phyloP scores from a whole-genome alignment of 2,113 vertebrate species.

The Cepphus grylle region DNA sequence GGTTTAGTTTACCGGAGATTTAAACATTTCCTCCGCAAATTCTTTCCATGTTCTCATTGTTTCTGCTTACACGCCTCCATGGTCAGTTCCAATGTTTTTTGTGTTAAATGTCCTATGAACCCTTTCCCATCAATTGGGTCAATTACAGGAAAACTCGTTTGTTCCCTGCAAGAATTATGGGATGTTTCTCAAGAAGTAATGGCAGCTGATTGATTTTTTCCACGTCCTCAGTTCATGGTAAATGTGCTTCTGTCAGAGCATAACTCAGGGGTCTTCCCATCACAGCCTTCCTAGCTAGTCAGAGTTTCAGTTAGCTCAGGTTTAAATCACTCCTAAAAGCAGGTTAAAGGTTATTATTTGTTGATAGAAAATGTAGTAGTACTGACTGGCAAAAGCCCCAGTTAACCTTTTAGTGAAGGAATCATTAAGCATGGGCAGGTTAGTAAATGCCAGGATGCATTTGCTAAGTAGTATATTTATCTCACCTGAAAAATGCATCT shows the following conservation, averaged over 20 bases:
- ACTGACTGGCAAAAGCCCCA: background rate
- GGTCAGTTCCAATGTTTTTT: background rate
- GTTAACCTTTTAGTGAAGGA: background rate
- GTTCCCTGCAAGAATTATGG: background rate
- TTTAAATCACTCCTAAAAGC: background rate
- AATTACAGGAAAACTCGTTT: background rate
- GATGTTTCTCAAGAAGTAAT: background rate
- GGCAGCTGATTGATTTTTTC: constrained; percentile 5
- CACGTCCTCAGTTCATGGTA: background rate
- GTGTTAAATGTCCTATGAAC: background rate
- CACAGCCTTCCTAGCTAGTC: background rate
- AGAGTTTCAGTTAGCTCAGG: background rate
- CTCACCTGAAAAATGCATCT: background rate
- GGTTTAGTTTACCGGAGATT: background rate
- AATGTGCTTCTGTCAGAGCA: background rate
- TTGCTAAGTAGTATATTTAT: background rate
- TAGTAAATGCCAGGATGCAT: background rate
- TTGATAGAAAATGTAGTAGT: background rate
- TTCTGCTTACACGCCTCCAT: background rate
- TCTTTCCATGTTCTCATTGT: background rate
- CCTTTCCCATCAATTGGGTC: background rate
- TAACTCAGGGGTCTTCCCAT: background rate
- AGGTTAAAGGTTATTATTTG: background rate
- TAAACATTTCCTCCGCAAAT: background rate
- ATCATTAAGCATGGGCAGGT: background rate